Conservation (phyloP, 2,888 invertebrate genomes). For the Oxycera nigricornis region DNA sequence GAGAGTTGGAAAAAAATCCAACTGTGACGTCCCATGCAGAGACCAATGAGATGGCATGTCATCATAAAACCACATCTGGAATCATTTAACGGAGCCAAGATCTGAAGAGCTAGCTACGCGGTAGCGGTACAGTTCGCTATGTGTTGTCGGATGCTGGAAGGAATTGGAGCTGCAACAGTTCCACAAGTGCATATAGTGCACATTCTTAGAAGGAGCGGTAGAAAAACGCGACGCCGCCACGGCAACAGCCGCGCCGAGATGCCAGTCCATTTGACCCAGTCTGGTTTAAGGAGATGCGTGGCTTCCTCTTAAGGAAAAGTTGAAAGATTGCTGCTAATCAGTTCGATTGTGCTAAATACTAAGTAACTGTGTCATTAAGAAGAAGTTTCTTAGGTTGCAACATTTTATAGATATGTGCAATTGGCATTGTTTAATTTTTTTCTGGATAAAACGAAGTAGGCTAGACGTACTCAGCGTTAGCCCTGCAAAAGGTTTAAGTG, state of each 20-base stretch:
- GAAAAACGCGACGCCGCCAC: slow-evolving; percentile 27
- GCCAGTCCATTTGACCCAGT: slow-evolving; percentile 22
- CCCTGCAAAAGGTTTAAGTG: no score
- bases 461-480: no score
- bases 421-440: no score
- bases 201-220: slow-evolving; percentile 3
- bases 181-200: slow-evolving; percentile 21
- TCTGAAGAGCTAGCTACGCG: neutral
- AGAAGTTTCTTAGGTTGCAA: no score
- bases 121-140: slow-evolving; percentile 26
- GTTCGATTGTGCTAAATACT: no score
- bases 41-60: slow-evolving; percentile 34
- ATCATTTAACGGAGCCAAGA: slow-evolving; percentile 28
- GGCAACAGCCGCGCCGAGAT: no score
- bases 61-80: slow-evolving; percentile 37
- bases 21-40: slow-evolving; percentile 29
- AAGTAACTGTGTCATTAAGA: no score
- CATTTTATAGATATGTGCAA: no score
- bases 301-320: neutral
- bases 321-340: no score
- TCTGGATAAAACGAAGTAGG: no score
- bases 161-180: slow-evolving; percentile 4
- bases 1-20: neutral
- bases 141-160: slow-evolving; percentile 27
- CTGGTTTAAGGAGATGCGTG: slow-evolving; percentile 22